Conservation (phyloP, 2,113 vertebrate genomes). For the Malaclemys terrapin region DNA sequence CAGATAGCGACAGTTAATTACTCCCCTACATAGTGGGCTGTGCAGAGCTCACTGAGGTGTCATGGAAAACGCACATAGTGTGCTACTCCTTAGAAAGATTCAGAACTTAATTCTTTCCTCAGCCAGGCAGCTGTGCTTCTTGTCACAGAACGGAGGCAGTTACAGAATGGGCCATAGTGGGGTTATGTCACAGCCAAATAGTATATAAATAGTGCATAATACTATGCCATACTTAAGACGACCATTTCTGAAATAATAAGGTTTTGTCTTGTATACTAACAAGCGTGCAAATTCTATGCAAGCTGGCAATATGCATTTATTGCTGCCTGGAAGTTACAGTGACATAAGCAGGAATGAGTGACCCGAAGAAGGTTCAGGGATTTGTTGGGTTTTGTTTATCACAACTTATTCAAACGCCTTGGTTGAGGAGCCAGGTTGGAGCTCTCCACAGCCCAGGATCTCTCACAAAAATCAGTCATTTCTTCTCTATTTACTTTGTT, state of each 20-base stretch:
- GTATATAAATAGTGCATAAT: not conserved
- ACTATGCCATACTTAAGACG: rapidly evolving
- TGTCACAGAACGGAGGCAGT: not conserved
- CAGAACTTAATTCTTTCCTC: not conserved
- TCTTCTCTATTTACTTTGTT: not conserved
- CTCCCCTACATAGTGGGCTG: rapidly evolving
- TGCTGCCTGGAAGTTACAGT: not conserved
- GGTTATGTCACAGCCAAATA: not conserved
- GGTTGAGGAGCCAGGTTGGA: not conserved
- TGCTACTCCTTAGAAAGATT: not conserved
- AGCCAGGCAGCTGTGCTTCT: not conserved
- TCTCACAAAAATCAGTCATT: not conserved
- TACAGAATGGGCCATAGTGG: rapidly evolving
- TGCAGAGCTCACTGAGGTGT: not conserved
- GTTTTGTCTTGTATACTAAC: not conserved
- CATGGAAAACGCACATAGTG: not conserved
- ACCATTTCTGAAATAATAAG: rapidly evolving
- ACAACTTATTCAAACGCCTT: rapidly evolving
- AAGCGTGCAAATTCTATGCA: not conserved
- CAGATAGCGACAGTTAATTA: rapidly evolving
- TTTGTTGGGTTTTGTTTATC: not conserved
- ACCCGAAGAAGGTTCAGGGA: not conserved
- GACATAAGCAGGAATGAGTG: not conserved
- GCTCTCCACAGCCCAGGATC: not conserved
- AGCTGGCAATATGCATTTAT: not conserved